A percentile compares a stretch with the other conserved stretches of the same genome.
Evolutionary conservation across 2,888 invertebrate genomes (phyloP).

Genomic region (Stenodema calcarata): DNA sequence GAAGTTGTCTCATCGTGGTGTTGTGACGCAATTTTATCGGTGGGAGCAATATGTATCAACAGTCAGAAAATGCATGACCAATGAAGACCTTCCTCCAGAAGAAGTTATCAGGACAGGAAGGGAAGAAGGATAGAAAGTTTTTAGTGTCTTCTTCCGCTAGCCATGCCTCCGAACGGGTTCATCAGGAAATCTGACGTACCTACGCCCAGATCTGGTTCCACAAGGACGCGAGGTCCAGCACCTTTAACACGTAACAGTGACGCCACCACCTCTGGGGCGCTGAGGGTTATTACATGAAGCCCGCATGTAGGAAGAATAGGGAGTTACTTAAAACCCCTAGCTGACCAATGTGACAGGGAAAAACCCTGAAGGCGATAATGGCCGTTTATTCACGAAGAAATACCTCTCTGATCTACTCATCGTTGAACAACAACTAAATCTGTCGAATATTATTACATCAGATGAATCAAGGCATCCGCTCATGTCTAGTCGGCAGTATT

Average conservation of each 20-base stretch:
- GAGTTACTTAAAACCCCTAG: neutral
- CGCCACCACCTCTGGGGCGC: neutral
- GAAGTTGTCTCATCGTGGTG: neutral
- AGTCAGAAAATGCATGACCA: neutral
- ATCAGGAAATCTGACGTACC: constrained; percentile 13
- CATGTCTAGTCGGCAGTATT: no score
- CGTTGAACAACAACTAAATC: no score
- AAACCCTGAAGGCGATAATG: no score
- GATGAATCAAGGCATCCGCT: no score
- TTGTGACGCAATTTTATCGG: neutral
- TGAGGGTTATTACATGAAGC: neutral
- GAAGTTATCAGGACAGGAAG: neutral
- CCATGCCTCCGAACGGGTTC: constrained; percentile 4
- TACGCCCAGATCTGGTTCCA: neutral
- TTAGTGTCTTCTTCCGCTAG: constrained; percentile 23
- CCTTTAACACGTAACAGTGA: neutral
- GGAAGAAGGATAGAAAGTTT: constrained; percentile 11
- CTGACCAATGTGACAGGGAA: neutral
- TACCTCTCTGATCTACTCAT: no score
- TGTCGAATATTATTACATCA: no score
- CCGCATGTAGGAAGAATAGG: neutral
- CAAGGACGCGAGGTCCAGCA: constrained; percentile 12
- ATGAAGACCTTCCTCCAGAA: neutral
- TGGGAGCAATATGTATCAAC: neutral
- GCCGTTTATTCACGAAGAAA: no score